Evolutionary conservation across 2,888 invertebrate species (phyloP).

Genomic region (Fabriciana adippe): DNA sequence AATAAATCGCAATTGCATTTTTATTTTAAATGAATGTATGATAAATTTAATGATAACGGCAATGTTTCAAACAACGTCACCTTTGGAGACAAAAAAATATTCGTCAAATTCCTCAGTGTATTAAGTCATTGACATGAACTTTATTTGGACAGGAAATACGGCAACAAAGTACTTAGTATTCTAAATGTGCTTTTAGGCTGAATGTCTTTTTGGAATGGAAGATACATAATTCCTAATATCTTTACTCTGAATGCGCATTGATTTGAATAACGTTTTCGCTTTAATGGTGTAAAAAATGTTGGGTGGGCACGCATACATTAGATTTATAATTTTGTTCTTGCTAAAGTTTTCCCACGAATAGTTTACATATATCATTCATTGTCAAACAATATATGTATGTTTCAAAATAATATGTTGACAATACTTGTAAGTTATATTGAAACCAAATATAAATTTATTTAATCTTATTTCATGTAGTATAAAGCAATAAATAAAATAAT

Average conservation of each 20-base stretch:
- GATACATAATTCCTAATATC: constrained; percentile 33
- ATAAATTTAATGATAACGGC: not conserved
- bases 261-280: constrained; percentile 27
- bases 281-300: constrained; percentile 26
- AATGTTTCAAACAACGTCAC: not conserved
- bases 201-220: constrained; percentile 34
- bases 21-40: constrained; percentile 4
- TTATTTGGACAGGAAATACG: constrained; percentile 36
- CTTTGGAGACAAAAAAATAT: constrained; percentile 11
- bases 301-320: constrained; percentile 21
- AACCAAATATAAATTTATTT: too few species aligned
- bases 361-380: not conserved
- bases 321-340: constrained; percentile 19
- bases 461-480: too few species aligned
- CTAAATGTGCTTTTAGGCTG: constrained; percentile 25
- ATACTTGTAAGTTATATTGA: too few species aligned
- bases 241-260: constrained; percentile 21
- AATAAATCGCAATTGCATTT: constrained; percentile 10
- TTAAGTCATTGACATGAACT: constrained; percentile 33
- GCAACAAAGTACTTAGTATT: constrained; percentile 34
- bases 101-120: constrained; percentile 27
- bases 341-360: constrained; percentile 20
- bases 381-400: not conserved
- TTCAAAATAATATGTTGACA: not conserved
- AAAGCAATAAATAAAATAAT: too few species aligned